These are phyloP conservation scores for Leptonema lineaticorne DNA, from an alignment of 1,140 invertebrate species.

Conservation along the genomic window DNA sequence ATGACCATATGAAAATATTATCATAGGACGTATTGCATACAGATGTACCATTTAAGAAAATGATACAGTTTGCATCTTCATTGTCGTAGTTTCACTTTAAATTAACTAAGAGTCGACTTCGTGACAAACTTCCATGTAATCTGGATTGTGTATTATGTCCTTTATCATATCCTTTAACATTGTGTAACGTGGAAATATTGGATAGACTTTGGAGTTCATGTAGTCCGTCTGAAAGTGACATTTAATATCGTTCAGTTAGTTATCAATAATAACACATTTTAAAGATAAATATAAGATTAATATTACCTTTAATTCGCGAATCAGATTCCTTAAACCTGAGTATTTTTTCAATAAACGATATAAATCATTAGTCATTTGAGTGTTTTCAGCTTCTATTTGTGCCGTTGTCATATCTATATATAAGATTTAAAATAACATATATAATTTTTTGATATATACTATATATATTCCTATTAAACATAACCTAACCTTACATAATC, in stretches of 20 bases:
- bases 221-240: constrained; percentile 72
- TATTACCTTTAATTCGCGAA: constrained; percentile 81
- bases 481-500: background rate
- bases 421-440: background rate
- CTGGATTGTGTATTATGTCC: constrained; percentile 88
- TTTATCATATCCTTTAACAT: constrained; percentile 96
- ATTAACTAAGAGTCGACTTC: constrained; percentile 69
- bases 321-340: constrained; percentile 81
- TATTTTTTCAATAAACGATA: constrained; percentile 91
- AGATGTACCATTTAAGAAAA: background rate
- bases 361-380: constrained; percentile 91
- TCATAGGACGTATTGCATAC: constrained; percentile 5
- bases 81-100: background rate
- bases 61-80: background rate
- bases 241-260: background rate
- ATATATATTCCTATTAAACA: background rate
- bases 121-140: constrained; percentile 94
- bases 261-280: background rate
- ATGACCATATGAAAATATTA: constrained; percentile 26
- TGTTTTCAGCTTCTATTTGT: constrained; percentile 91
- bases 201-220: constrained; percentile 85
- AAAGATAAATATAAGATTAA: constrained; percentile 5
- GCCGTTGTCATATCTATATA: constrained; percentile 84
- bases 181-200: constrained; percentile 88
- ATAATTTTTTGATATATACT: background rate